A percentile compares a stretch with the other conserved stretches of the same genome.
Evolutionary conservation across 1,140 invertebrate genomes (phyloP).

Genomic region (Luehdorfia chinensis): DNA sequence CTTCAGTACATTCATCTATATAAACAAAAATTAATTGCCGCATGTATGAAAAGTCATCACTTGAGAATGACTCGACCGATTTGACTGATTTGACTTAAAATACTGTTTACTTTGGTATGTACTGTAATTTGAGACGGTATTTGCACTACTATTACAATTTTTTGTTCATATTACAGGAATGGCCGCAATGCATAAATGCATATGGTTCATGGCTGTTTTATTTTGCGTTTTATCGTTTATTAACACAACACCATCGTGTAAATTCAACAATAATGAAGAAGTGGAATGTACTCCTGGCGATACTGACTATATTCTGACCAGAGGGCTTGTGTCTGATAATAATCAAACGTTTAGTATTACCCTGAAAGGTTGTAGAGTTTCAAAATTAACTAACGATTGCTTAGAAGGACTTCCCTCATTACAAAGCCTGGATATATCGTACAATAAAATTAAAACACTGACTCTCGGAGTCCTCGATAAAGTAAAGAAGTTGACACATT

Average conservation of each 20-base stretch:
- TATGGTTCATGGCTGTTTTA: neutral
- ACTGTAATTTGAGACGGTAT: no score
- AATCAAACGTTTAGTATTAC: constrained; percentile 12
- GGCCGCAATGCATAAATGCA: neutral
- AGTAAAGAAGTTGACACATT: constrained; percentile 2
- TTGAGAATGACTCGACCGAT: no score
- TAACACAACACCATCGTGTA: neutral
- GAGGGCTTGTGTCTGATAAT: constrained; percentile 24
- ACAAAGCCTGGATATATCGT: constrained; percentile 1
- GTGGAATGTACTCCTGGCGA: constrained; percentile 14
- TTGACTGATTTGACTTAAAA: no score
- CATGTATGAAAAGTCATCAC: no score
- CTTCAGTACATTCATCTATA: no score
- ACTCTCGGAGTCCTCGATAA: constrained; percentile 3
- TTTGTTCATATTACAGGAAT: neutral
- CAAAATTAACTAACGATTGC: neutral
- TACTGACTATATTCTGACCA: constrained; percentile 17
- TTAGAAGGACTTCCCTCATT: constrained; percentile 4
- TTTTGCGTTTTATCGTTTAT: neutral
- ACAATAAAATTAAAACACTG: constrained; percentile 1
- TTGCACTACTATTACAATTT: no score
- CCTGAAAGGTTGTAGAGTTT: neutral
- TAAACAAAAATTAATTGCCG: no score
- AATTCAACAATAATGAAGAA: no score
- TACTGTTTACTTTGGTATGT: no score